phyloP scores from a whole-genome alignment of 2,797 vertebrate species.

The Poeciliopsis presidionis region DNA sequence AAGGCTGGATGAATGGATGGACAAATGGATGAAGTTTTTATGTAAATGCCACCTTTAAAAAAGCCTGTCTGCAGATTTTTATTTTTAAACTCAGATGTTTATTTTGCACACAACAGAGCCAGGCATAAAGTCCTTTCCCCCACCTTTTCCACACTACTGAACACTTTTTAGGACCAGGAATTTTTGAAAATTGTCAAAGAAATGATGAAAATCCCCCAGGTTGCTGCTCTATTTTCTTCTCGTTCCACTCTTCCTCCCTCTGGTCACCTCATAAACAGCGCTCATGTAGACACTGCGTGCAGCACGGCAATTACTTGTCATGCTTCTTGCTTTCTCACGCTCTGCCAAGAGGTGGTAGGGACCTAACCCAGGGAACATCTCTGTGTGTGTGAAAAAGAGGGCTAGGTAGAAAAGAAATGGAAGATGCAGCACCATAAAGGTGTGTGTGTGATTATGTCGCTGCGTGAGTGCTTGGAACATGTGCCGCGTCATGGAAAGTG shows the following conservation, averaged over 20 bases:
- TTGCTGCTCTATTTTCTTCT: conserved; percentile 35
- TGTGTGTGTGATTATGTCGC: conserved; percentile 49
- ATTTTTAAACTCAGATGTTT: neutral
- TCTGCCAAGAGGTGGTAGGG: conserved; percentile 66
- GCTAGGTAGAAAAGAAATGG: conserved; percentile 21
- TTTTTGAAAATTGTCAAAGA: neutral
- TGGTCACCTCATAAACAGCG: conserved; percentile 66
- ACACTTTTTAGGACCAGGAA: neutral
- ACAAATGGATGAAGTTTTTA: neutral
- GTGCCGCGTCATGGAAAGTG: conserved; percentile 76
- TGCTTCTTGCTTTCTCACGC: conserved; percentile 78
- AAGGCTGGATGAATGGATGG: neutral
- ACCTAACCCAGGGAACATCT: conserved; percentile 57
- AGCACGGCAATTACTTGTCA: conserved; percentile 79
- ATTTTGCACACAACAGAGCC: neutral
- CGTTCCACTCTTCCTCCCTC: conserved; percentile 19
- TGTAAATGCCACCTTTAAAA: neutral
- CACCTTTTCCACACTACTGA: neutral
- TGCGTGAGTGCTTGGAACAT: conserved; percentile 56
- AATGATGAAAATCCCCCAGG: neutral
- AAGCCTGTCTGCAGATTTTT: neutral
- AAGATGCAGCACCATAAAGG: conserved; percentile 45
- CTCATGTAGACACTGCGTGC: conserved; percentile 76
- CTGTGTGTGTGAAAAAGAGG: conserved; percentile 44
- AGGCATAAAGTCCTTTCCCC: neutral